Percentiles rank a stretch among this genome's conserved stretches.
phyloP scores from a whole-genome alignment of 2,113 vertebrate species.

The Eubucco bourcierii region DNA sequence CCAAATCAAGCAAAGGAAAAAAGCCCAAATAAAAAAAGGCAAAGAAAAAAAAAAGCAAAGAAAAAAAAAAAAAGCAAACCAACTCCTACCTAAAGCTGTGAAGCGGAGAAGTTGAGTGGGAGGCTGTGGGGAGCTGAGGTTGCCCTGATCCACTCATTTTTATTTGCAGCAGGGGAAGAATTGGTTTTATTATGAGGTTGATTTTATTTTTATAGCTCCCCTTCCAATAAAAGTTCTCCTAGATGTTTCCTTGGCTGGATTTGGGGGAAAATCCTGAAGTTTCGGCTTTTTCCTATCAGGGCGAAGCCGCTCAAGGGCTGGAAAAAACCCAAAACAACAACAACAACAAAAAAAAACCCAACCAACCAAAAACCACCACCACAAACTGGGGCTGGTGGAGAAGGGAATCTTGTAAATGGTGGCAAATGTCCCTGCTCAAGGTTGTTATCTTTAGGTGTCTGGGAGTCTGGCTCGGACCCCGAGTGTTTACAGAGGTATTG shows the following conservation, averaged over 20 bases:
- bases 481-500: neutral
- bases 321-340: neutral
- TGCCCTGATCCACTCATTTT: neutral
- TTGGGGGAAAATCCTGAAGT: neutral
- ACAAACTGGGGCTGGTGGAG: neutral
- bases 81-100: neutral
- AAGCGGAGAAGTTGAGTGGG: neutral
- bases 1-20: too few relatives aligned
- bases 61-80: too few relatives aligned
- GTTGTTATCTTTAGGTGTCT: neutral
- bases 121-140: neutral
- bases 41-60: too few relatives aligned
- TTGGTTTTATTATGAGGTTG: rapidly evolving
- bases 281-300: neutral
- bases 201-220: neutral
- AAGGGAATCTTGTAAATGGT: neutral
- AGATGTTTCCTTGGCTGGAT: neutral
- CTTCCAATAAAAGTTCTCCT: neutral
- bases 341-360: too few relatives aligned
- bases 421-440: neutral
- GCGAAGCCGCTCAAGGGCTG: neutral
- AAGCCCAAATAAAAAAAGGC: too few relatives aligned
- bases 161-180: neutral
- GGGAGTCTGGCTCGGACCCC: neutral
- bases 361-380: too few relatives aligned